Evolutionary conservation across 2,888 invertebrate species (phyloP).

Genomic region (Nipponacmea schrenckii): DNA sequence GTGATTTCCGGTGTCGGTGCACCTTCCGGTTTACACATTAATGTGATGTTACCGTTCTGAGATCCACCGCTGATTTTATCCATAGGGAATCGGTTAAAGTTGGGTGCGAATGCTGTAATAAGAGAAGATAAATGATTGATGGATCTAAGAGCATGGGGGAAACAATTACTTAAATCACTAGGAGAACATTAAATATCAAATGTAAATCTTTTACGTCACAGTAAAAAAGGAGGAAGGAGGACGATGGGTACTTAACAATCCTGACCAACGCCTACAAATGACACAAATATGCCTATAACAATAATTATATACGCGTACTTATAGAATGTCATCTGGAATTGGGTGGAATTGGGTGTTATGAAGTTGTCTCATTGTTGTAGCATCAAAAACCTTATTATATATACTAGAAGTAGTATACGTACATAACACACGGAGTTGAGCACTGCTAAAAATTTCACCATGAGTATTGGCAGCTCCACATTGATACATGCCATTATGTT

Average conservation of each 20-base stretch:
- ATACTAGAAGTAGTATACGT: slow-evolving; percentile 68
- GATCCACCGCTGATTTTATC: slow-evolving; percentile 85
- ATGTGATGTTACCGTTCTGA: slow-evolving; percentile 89
- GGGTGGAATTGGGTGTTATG: too few relatives aligned
- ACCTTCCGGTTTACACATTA: slow-evolving; percentile 91
- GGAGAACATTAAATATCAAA: too few relatives aligned
- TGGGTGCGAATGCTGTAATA: slow-evolving; percentile 75
- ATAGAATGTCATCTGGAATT: too few relatives aligned
- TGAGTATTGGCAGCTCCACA: slow-evolving; percentile 90
- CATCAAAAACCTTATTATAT: too few relatives aligned
- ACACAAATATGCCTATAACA: too few relatives aligned
- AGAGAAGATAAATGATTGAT: not conserved
- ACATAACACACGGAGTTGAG: slow-evolving; percentile 87
- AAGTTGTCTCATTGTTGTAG: too few relatives aligned
- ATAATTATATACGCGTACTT: too few relatives aligned
- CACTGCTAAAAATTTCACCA: slow-evolving; percentile 86
- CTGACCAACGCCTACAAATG: too few relatives aligned
- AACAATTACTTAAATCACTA: too few relatives aligned
- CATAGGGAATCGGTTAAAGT: slow-evolving; percentile 88
- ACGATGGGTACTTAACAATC: too few relatives aligned
- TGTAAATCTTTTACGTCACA: too few relatives aligned
- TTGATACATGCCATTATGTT: slow-evolving; percentile 94
- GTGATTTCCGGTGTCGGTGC: slow-evolving; percentile 82
- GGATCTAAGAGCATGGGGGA: not conserved
- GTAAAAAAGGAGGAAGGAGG: too few relatives aligned